Base-by-base conservation (phyloP, 2,797 vertebrate genomes). In the Zenarchopterus dispar region DNA sequence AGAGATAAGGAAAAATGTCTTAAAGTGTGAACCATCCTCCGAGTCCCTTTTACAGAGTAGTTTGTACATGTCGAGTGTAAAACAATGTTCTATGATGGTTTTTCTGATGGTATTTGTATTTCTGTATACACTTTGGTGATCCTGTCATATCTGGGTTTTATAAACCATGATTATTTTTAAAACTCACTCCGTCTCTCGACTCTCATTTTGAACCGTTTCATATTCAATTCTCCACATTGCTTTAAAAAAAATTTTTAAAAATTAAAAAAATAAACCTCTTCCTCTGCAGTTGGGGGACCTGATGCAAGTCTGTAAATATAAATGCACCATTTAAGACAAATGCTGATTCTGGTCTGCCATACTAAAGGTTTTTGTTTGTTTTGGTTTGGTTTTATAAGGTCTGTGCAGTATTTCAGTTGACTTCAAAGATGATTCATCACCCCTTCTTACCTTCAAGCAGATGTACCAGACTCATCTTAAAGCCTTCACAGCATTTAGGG, bases 141-240 rank as follows among this genome's bases (percentile, higher is more conserved):
- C 85, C 91, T 94, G 93, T 94, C 91, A 93, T 93, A 94, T 91
- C 91, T 94, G 91, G 93, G 93, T 95, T 94, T 95, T 94, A 94
- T 94, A 95, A 95, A 94, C 94, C 93, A 94, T 87, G 70, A 84
- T 92, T 93, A 94, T 94, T 94, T 94, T 93, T 93, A 94, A 94
- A 93, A 87, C 87, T 91, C 82, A 36, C 70, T 67, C 71, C 62
- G 92, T 55, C 83, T 94, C 88, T 58, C 6, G 80, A 51, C 73
- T 77, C 65, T 65, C 8, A 53, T 22, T 41, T 54, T 23, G 8
- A 23, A 23, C 6, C 5, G 13, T 15, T 39, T 39, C 11, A 39
- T 31, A 7, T 31, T 31, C 1, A 6, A 31, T 15, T 15, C 13
- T 39, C 36, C 13, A 5, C 16, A 3, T 1, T 39, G 36, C 11